Evolutionary conservation across 2,113 vertebrate species (phyloP).

Genomic region (Dasypus novemcinctus): DNA sequence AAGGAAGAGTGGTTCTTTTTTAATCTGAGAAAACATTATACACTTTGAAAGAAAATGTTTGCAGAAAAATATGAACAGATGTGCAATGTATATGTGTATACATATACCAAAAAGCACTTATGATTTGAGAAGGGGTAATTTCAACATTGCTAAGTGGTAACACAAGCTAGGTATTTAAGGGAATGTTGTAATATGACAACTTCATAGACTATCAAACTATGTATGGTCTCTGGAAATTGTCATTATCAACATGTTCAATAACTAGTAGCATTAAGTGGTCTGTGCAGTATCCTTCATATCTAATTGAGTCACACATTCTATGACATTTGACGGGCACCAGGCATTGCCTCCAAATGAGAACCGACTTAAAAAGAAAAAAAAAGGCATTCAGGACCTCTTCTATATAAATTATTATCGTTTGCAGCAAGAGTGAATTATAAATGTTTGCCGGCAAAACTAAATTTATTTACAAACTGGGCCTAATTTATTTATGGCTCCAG

Average conservation of each 20-base stretch:
- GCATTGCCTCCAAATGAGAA: conserved; percentile 83
- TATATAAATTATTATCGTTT: conserved; percentile 84
- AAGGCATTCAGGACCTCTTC: conserved; percentile 77
- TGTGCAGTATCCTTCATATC: conserved; percentile 86
- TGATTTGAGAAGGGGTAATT: conserved; percentile 65
- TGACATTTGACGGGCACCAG: conserved; percentile 90
- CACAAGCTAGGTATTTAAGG: conserved; percentile 79
- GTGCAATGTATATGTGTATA: conserved; percentile 30
- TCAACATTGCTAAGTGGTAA: conserved; percentile 73
- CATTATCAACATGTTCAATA: conserved; percentile 87
- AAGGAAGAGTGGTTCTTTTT: not conserved
- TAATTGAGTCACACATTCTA: conserved; percentile 87
- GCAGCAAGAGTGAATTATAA: conserved; percentile 84
- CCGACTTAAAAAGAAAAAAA: conserved; percentile 84
- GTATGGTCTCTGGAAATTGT: conserved; percentile 83
- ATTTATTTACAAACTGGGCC: conserved; percentile 87
- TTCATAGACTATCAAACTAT: conserved; percentile 75
- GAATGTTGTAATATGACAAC: conserved; percentile 77
- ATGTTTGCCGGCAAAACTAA: conserved; percentile 80
- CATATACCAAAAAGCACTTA: conserved; percentile 30
- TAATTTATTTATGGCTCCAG: conserved; percentile 86
- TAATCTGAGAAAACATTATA: conserved; percentile 53
- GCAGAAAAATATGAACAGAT: conserved; percentile 43
- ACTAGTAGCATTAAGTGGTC: conserved; percentile 85
- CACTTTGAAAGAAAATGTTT: conserved; percentile 16